Conservation (phyloP, 2,888 invertebrate species). For the Dromius quadrimaculatus region DNA sequence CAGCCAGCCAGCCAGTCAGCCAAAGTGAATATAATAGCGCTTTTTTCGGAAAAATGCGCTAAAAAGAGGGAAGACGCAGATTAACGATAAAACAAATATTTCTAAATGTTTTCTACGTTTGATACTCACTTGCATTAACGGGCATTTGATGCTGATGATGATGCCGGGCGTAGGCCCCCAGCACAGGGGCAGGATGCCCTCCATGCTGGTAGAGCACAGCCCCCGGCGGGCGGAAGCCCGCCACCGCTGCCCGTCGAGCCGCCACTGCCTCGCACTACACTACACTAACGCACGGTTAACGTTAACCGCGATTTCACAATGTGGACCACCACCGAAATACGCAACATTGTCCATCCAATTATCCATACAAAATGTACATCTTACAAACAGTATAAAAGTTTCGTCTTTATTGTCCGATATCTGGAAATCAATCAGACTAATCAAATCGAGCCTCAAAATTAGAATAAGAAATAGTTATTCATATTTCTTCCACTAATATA, state of each 20-base stretch:
- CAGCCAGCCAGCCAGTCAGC: no score
- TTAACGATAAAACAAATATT: slow-evolving; percentile 49
- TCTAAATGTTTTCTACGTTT: slow-evolving; percentile 43
- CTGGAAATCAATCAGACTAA: no score
- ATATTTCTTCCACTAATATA: no score
- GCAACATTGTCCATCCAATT: slow-evolving; percentile 1
- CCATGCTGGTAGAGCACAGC: slow-evolving; percentile 64
- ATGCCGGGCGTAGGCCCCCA: slow-evolving; percentile 55
- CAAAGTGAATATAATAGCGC: no score
- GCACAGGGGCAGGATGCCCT: slow-evolving; percentile 59
- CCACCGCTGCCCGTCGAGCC: slow-evolving; percentile 55
- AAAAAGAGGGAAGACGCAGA: no score
- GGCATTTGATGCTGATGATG: slow-evolving; percentile 60
- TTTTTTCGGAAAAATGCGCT: no score
- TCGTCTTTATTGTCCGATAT: no score
- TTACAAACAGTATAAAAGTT: no score
- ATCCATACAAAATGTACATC: no score
- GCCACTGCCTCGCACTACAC: slow-evolving; percentile 64
- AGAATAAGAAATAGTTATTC: no score
- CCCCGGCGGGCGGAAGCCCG: slow-evolving; percentile 54
- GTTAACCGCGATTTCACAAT: background rate
- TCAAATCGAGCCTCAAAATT: no score
- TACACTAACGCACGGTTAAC: slow-evolving; percentile 61
- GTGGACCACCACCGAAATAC: background rate
- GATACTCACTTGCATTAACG: slow-evolving; percentile 65